Base-by-base conservation (phyloP, 30 jellyfish, hydroid and myxozoan species). In the Aurelia sp. region DNA sequence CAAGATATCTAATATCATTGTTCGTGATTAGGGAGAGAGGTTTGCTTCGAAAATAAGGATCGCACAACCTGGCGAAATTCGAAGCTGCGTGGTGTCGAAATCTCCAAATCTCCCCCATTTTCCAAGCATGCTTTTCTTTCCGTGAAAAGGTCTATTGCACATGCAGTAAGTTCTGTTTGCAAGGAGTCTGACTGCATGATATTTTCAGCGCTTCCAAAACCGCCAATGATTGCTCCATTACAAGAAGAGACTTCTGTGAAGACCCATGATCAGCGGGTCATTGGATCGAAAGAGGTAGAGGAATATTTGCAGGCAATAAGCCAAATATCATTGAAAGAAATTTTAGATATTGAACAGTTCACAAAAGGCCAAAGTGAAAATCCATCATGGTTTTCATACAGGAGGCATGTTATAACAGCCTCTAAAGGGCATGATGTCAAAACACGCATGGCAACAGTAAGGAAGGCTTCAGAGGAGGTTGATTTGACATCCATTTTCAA, bases 141-240 rank as follows among this genome's bases (percentile, higher is more conserved):
- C n/a, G n/a, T n/a, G n/a, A n/a, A n/a, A n/a, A n/a, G n/a, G n/a
- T n/a, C n/a, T n/a, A n/a, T 3, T 27, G 44, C 74, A 64, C 17
- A 19, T 12, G 44, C 74, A 19, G 23, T 30, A 51, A 30, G 23
- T 18, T 0, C 76, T 10, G 87, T 76, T 17, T 76, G 87, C 19
- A 51, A 74, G 20, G 76, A 58, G 35, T 12, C 21, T 6, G 87
- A 87, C 19, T 77, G 73, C 33, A 87, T 78, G 9, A 12, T 87
- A 10, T 76, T 62, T 59, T 8, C 96, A 23, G 96, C 86, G 5
- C 76, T 12, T 9, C 88, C 72, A 11, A 18, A 51, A 61, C 74
- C 52, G 12, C 60, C 37, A 1, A 48, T 82, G 21, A 3, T 17
- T 12, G 40, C 21, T 63, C 40, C 13, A 12, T 13, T 4, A 17